Conservation (phyloP, 2,797 vertebrate genomes). For the Rhinichthys osculus region DNA sequence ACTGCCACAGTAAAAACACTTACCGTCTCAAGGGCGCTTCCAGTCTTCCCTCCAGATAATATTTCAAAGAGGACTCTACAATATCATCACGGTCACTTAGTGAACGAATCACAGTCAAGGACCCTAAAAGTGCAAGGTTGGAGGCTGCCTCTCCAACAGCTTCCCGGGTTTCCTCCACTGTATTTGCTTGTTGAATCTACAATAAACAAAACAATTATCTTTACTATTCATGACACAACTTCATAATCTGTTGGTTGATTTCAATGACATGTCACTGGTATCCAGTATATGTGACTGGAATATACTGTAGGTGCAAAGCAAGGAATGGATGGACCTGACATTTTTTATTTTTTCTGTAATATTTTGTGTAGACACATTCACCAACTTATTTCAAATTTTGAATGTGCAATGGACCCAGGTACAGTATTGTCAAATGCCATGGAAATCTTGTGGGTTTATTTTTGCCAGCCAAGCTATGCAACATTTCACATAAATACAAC, state of each 20-base stretch:
- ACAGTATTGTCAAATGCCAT: too few species aligned
- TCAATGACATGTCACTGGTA: background rate
- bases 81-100: background rate
- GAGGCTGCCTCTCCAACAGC: background rate
- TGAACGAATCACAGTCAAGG: background rate
- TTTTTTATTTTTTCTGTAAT: background rate
- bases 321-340: background rate
- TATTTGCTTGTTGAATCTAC: background rate
- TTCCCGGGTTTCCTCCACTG: background rate
- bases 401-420: too few species aligned
- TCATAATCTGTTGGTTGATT: background rate
- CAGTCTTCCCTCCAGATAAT: background rate
- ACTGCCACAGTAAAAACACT: background rate
- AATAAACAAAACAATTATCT: background rate
- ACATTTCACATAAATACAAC: background rate
- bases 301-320: background rate
- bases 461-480: background rate
- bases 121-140: background rate
- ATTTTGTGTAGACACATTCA: background rate
- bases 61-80: background rate
- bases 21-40: background rate
- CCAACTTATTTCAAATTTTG: too few species aligned
- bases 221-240: background rate
- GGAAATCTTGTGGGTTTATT: background rate
- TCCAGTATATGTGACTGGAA: background rate